phyloP scores from a whole-genome alignment of 1,140 invertebrate genomes.

The Pachypsylla venusta region DNA sequence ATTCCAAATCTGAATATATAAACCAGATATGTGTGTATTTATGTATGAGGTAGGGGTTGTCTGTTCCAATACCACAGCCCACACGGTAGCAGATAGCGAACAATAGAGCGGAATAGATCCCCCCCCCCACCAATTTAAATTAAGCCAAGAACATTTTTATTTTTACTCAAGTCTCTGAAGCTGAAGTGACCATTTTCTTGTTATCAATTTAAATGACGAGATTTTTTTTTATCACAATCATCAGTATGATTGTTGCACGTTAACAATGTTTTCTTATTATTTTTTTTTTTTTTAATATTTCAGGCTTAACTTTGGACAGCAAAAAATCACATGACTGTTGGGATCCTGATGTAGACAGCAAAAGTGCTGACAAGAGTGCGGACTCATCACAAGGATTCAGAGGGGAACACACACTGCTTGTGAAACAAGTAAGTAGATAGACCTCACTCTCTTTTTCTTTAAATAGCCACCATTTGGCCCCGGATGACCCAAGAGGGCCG shows the following conservation, averaged over 20 bases:
- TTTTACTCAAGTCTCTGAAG: neutral
- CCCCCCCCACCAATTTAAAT: neutral
- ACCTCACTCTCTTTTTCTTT: too few relatives aligned
- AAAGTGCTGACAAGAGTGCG: conserved; percentile 18
- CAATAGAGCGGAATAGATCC: neutral
- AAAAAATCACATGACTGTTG: conserved; percentile 23
- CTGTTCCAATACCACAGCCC: neutral
- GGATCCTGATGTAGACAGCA: conserved; percentile 24
- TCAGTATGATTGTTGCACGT: neutral
- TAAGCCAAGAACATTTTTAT: neutral
- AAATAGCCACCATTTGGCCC: too few relatives aligned
- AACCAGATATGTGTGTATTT: too few relatives aligned
- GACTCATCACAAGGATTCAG: conserved; percentile 23
- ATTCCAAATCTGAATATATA: too few relatives aligned
- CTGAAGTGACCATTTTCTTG: neutral
- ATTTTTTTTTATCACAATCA: neutral
- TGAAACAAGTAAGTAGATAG: conserved; percentile 27
- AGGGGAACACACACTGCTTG: conserved; percentile 27
- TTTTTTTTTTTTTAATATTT: conserved; percentile 11
- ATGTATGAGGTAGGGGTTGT: too few relatives aligned
- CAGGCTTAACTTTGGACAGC: conserved; percentile 25
- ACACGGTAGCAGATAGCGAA: neutral
- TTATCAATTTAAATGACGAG: neutral
- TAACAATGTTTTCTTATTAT: neutral
- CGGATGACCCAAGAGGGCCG: too few relatives aligned